Base-by-base conservation (phyloP, 2,113 vertebrate species). In the Sorex araneus region DNA sequence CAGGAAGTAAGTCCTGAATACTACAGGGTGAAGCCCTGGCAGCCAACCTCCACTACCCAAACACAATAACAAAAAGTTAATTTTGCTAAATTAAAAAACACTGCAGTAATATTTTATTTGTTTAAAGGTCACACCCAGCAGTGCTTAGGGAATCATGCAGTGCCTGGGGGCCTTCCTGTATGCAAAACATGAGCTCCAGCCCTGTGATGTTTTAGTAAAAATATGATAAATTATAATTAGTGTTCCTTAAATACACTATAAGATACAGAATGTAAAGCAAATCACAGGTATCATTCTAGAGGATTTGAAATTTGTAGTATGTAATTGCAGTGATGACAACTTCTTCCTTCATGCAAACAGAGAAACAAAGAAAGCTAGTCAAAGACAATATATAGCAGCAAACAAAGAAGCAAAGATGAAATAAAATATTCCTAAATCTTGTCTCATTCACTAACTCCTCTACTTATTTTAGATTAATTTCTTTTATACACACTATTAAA, bases 141-240 rank as follows among this genome's bases (percentile, higher is more conserved):
- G 16, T 54, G 50, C 50, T 54, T 11, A 54, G 50, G 50, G 16
- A 54, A 54, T 54, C 16, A 54, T 54, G 50, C 16, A 54, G 50
- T 54, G 50, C 50, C 50, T 15, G 50, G 4, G 16, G 50, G 50
- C 11, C 50, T 54, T 54, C 50, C 50, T 54, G 50, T 54, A 54
- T 2, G 50, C 50, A 54, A 54, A 54, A 54, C 50, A 54, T 54
- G 16, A 54, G 50, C 50, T 54, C 50, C 25, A 45, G 30, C 36
- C 90, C 32, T 74, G n/a, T 25, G 40, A 54, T 70, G 63, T 27
- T 82, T 81, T 73, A 90, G 43, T 45, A 54, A 47, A 93, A 83
- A 78, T 6, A 28, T 47, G 30, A 86, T 64, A 81, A 81, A 50
- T 43, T 28, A 34, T 25, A 93, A 3, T 54, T 78, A 28, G 45